phyloP scores from a whole-genome alignment of 2,113 vertebrate genomes.

The Oenanthe oenanthe region DNA sequence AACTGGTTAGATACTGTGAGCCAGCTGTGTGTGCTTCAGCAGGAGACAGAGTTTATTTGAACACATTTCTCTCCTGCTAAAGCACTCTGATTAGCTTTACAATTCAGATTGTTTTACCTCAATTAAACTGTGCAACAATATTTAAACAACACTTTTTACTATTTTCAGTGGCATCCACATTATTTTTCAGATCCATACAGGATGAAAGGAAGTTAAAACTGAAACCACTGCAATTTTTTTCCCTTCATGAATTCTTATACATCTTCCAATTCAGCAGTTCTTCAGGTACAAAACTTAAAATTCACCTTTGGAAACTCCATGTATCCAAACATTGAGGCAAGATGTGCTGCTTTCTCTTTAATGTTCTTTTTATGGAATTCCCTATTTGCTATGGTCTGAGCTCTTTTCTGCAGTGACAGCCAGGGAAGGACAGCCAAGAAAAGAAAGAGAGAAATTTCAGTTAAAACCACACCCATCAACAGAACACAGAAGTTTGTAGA shows the following conservation, averaged over 20 bases:
- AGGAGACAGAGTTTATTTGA: background rate
- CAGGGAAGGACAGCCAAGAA: slow-evolving; percentile 40
- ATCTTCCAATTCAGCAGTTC: background rate
- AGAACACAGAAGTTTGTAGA: background rate
- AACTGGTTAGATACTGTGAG: background rate
- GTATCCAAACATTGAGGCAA: slow-evolving; percentile 86
- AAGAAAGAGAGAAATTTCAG: slow-evolving; percentile 24
- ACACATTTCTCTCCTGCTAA: background rate
- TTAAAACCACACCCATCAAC: background rate
- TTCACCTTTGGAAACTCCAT: slow-evolving; percentile 87
- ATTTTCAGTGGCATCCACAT: background rate
- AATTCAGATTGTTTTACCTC: background rate
- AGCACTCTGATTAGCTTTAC: background rate
- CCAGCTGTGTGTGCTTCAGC: background rate
- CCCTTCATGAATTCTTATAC: background rate
- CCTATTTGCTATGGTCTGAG: slow-evolving; percentile 89
- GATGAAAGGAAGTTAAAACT: background rate
- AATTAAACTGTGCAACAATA: background rate
- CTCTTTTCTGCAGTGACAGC: slow-evolving; percentile 85
- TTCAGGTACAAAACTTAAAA: slow-evolving; percentile 56
- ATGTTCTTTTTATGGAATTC: slow-evolving; percentile 97
- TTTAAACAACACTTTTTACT: background rate
- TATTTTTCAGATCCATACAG: background rate
- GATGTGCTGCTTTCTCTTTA: slow-evolving; percentile 93
- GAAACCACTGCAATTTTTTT: background rate